Evolutionary conservation across 2,113 vertebrate species (phyloP), one percentile per base, ranked within the genome.

Genomic region (Propithecus coquereli): DNA sequence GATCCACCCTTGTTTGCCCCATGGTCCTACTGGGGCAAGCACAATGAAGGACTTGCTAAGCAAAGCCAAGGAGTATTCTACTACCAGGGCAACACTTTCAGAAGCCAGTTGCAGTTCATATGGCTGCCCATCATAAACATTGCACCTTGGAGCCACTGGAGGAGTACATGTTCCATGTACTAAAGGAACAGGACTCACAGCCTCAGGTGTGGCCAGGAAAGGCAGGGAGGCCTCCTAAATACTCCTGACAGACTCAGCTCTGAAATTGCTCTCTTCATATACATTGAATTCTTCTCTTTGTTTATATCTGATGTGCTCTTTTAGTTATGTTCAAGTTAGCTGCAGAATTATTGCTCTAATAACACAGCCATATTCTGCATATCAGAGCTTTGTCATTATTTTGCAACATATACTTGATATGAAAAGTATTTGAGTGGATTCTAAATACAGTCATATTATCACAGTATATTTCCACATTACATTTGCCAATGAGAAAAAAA

Each of bases 331-430:
- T 43, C 70, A 54, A 89, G 47, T 83, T 87, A 90, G 47, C 45
- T 90, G 40, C 8, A 85, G 71, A 95, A 91, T 94, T 90, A 68
- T 73, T 87, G n/a, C n/a, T 95, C 34, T 59, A 71, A 34, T 80
- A 90, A 94, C 16, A 87, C 7, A 79, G 54, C n/a, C 30, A 37
- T 80, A 87, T 14, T 84, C 66, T 80, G 30, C 20, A 94, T 92
- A 95, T 63, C 83, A 89, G 40, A 96, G 43, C 37, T 90, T 92
- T 63, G 16, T 92, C n/a, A 68, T 86, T 97, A 91, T 83, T 97
- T 91, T 93, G 63, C 52, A 94, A 93, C 50, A 87, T 71, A 93
- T 37, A 77, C 12, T 47, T 71, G 76, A 87, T 82, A 85, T 45
- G 45, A 80, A 96, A 82, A 93, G 59, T 74, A 34, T 95, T 57